Conservation (phyloP, 2,888 invertebrate genomes). For the Trissolcus brochymenae region DNA sequence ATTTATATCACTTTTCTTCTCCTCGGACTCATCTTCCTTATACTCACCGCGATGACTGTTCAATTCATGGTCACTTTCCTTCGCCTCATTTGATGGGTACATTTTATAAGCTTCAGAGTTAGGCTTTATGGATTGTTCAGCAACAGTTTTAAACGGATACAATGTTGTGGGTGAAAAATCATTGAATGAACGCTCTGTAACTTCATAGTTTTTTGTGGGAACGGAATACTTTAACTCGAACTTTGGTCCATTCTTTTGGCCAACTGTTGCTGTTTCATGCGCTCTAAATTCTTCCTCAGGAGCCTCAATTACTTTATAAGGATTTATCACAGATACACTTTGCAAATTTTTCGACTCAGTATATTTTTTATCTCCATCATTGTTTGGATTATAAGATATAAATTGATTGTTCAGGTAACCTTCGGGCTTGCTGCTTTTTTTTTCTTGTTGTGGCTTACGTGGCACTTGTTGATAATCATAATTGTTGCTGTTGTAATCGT, state of each 20-base stretch:
- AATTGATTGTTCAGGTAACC: no score
- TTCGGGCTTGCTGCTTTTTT: no score
- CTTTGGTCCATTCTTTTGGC: no score
- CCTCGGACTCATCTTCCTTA: not conserved
- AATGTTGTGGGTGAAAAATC: no score
- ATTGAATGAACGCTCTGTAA: constrained; percentile 2
- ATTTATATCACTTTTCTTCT: not conserved
- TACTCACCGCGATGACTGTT: not conserved
- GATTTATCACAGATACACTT: not conserved
- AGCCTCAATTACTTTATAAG: not conserved
- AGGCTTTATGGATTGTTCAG: not conserved
- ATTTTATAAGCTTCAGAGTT: not conserved
- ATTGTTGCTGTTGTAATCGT: no score
- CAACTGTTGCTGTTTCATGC: no score
- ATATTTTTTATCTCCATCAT: not conserved
- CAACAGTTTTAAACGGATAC: not conserved
- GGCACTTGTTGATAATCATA: no score
- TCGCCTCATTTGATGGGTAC: not conserved
- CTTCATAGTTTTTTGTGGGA: constrained; percentile 1
- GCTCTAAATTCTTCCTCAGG: not conserved
- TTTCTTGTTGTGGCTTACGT: no score
- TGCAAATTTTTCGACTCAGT: not conserved
- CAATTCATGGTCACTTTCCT: not conserved
- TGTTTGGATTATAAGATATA: no score
- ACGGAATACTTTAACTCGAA: no score